phyloP scores from a whole-genome alignment of 2,113 vertebrate genomes.

The Morone saxatilis region DNA sequence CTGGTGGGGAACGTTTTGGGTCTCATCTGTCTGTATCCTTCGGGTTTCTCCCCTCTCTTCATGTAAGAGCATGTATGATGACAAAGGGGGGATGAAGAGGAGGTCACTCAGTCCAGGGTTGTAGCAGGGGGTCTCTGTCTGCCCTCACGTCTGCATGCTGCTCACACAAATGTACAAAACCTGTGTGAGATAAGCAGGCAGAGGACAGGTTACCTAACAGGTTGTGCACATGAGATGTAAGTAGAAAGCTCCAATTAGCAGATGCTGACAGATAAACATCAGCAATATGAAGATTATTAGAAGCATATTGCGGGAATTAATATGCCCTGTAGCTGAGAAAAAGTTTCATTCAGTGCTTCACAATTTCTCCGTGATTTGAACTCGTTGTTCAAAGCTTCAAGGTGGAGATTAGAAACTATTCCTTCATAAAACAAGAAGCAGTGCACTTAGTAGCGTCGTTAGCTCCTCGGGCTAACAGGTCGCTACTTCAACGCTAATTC shows the following conservation, averaged over 20 bases:
- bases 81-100: slow-evolving; percentile 79
- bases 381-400: background rate
- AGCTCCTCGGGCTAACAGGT: slow-evolving; percentile 57
- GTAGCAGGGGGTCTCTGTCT: slow-evolving; percentile 21
- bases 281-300: too few relatives aligned
- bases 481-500: background rate
- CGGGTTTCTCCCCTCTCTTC: slow-evolving; percentile 98
- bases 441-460: slow-evolving; percentile 42
- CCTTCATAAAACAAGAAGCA: slow-evolving; percentile 10
- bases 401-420: background rate
- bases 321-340: too few relatives aligned
- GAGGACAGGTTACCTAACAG: slow-evolving; percentile 49
- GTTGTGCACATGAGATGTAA: slow-evolving; percentile 30
- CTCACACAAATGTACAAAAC: slow-evolving; percentile 23
- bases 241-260: background rate
- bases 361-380: background rate
- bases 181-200: background rate
- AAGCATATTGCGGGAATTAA: background rate
- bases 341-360: background rate
- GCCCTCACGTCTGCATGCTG: slow-evolving; percentile 69
- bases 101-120: slow-evolving; percentile 59
- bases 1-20: slow-evolving; percentile 98
- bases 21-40: slow-evolving; percentile 98
- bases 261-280: background rate
- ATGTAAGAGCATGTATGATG: slow-evolving; percentile 93